phyloP scores from a whole-genome alignment of 2,888 invertebrate genomes.

The Argyresthia albistria region DNA sequence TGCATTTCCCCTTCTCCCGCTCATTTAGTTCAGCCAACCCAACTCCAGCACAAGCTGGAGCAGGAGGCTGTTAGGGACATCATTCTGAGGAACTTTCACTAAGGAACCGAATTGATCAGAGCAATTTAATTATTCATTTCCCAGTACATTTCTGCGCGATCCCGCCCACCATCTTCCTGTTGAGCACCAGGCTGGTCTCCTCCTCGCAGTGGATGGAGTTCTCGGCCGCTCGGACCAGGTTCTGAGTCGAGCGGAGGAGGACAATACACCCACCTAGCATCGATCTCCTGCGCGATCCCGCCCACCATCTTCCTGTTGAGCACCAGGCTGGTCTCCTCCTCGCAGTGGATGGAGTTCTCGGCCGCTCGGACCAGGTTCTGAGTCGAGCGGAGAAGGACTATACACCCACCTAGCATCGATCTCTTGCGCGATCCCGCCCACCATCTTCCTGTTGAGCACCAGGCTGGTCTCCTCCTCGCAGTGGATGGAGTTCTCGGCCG shows the following conservation, averaged over 20 bases:
- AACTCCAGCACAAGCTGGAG: too few relatives aligned
- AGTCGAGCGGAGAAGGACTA: slow-evolving; percentile 96
- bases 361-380: slow-evolving; percentile 97
- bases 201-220: slow-evolving; percentile 93
- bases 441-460: slow-evolving; percentile 93
- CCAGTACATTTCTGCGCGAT: slow-evolving; percentile 99
- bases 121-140: too few relatives aligned
- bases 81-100: too few relatives aligned
- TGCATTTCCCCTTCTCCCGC: too few relatives aligned
- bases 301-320: slow-evolving; percentile 96
- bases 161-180: slow-evolving; percentile 95
- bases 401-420: slow-evolving; percentile 89
- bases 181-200: slow-evolving; percentile 91
- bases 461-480: slow-evolving; percentile 93
- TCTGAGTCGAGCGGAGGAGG: slow-evolving; percentile 98
- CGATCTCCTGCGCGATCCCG: slow-evolving; percentile 96
- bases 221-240: slow-evolving; percentile 94
- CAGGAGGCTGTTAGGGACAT: too few relatives aligned
- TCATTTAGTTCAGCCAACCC: too few relatives aligned
- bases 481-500: slow-evolving; percentile 93
- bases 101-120: too few relatives aligned
- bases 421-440: slow-evolving; percentile 97
- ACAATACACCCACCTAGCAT: slow-evolving; percentile 87
- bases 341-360: slow-evolving; percentile 90
- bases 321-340: slow-evolving; percentile 92